Evolutionary conservation across 2,888 invertebrate species (phyloP).

Genomic region (Scotopteryx bipunctaria): DNA sequence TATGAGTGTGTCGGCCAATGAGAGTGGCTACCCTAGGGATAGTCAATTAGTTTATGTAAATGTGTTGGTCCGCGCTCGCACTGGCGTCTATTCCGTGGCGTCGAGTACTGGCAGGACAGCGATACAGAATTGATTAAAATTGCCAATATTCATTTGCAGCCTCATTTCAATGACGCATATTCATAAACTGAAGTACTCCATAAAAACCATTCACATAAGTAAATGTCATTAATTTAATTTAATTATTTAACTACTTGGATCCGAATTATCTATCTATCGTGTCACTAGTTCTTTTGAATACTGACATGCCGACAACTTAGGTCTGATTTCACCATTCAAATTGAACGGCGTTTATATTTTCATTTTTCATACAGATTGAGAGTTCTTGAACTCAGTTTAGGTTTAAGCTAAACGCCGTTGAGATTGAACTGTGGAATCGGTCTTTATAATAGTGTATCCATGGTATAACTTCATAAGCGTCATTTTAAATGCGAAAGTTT

Average conservation of each 20-base stretch:
- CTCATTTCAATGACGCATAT: slow-evolving; percentile 5
- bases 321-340: no score
- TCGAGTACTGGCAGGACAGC: slow-evolving; percentile 1
- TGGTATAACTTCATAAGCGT: no score
- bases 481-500: no score
- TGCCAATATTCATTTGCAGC: slow-evolving; percentile 9
- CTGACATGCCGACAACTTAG: no score
- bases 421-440: no score
- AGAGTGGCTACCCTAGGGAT: background rate
- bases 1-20: slow-evolving; percentile 4
- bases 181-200: slow-evolving; percentile 3
- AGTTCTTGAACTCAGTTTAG: no score
- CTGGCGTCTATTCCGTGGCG: background rate
- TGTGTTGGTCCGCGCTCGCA: slow-evolving; percentile 2
- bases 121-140: slow-evolving; percentile 11
- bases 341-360: no score
- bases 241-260: background rate
- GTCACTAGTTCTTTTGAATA: no score
- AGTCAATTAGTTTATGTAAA: slow-evolving; percentile 24
- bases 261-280: no score
- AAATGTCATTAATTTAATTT: background rate
- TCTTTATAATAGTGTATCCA: no score
- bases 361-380: no score
- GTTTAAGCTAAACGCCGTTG: no score
- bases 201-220: background rate